These are phyloP conservation scores for Drosophila persimilis DNA, from an alignment of 1,140 invertebrate genomes.

Conservation along the genomic window DNA sequence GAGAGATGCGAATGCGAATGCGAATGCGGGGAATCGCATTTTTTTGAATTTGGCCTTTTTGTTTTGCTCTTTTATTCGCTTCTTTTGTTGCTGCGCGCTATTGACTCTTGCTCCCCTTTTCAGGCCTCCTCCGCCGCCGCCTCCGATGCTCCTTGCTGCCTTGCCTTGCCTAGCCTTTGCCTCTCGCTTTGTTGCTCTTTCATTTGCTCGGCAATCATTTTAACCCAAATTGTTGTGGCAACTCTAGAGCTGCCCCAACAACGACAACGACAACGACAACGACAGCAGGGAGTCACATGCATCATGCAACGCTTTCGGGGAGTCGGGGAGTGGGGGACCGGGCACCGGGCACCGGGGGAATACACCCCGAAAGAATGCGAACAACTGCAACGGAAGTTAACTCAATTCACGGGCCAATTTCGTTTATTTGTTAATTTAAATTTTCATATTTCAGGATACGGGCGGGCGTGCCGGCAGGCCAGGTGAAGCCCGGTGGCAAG, in stretches of 20 bases:
- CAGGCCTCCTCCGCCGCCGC: constrained; percentile 24
- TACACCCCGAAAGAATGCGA: constrained; percentile 35
- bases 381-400: constrained; percentile 54
- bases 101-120: constrained; percentile 53
- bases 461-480: neutral
- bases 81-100: constrained; percentile 62
- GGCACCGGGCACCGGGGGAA: too few relatives aligned
- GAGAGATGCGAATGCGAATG: constrained; percentile 15
- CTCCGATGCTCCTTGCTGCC: constrained; percentile 23
- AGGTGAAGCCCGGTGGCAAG: constrained; percentile 8
- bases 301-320: constrained; percentile 6
- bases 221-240: constrained; percentile 71
- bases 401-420: constrained; percentile 30
- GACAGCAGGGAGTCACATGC: constrained; percentile 24
- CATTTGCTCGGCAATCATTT: constrained; percentile 64
- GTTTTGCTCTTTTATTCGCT: constrained; percentile 64
- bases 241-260: constrained; percentile 57
- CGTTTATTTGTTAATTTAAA: constrained; percentile 59
- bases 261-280: constrained; percentile 50
- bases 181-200: constrained; percentile 34
- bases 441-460: constrained; percentile 44
- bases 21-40: constrained; percentile 51
- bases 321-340: neutral
- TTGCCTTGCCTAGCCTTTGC: constrained; percentile 1
- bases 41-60: constrained; percentile 66